Percentiles rank a stretch among this genome's conserved stretches.
These are phyloP conservation scores for Myripristis murdjan DNA, from an alignment of 2,797 vertebrate species.

Conservation along the genomic window DNA sequence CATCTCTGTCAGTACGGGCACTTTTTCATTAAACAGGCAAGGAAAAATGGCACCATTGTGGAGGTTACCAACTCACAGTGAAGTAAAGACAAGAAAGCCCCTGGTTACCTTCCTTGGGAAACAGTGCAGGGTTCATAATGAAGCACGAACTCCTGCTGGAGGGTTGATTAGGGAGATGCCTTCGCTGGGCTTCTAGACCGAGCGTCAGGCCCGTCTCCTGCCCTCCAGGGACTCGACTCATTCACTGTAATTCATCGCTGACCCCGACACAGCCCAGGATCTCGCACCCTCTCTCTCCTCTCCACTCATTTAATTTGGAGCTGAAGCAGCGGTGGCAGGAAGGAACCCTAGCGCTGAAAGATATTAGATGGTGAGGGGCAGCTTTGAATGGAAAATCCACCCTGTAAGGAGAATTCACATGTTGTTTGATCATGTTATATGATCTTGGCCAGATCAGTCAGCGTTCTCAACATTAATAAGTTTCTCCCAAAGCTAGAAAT, in stretches of 20 bases:
- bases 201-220: slow-evolving; percentile 66
- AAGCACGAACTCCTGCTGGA: slow-evolving; percentile 76
- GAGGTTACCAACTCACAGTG: slow-evolving; percentile 64
- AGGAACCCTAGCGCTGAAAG: slow-evolving; percentile 68
- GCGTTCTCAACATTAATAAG: background rate
- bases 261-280: slow-evolving; percentile 42
- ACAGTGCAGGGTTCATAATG: slow-evolving; percentile 73
- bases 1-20: slow-evolving; percentile 46
- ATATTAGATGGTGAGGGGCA: slow-evolving; percentile 51
- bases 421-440: slow-evolving; percentile 2
- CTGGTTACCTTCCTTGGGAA: slow-evolving; percentile 77
- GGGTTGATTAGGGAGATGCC: slow-evolving; percentile 80
- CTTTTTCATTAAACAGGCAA: slow-evolving; percentile 71
- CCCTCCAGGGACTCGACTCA: slow-evolving; percentile 68
- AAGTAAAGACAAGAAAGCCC: slow-evolving; percentile 65
- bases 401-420: slow-evolving; percentile 18
- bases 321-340: slow-evolving; percentile 59
- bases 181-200: slow-evolving; percentile 56
- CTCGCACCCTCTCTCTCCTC: slow-evolving; percentile 44
- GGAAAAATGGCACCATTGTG: slow-evolving; percentile 62
- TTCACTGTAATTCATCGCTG: slow-evolving; percentile 63
- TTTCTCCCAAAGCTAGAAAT: background rate
- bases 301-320: slow-evolving; percentile 59
- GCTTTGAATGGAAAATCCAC: slow-evolving; percentile 34
- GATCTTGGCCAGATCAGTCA: background rate